These are phyloP conservation scores for Digitonthophagus gazella DNA, from an alignment of 2,888 invertebrate genomes.

Conservation along the genomic window DNA sequence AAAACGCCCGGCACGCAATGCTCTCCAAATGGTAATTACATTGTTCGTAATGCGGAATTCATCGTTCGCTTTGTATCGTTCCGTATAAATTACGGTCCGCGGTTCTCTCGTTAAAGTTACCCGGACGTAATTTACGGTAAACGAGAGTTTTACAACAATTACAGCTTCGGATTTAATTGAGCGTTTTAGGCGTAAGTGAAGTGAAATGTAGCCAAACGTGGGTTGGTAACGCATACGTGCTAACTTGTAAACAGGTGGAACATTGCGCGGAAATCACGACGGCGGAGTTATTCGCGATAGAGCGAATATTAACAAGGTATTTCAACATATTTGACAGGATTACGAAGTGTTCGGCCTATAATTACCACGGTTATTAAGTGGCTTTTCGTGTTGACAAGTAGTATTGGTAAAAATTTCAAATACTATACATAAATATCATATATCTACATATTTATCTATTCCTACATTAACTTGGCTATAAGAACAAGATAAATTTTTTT, in stretches of 20 bases:
- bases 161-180: neutral
- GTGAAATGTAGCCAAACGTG: neutral
- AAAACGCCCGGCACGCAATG: neutral
- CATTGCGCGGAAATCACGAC: neutral
- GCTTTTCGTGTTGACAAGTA: too few species aligned
- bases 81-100: neutral
- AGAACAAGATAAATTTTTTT: too few species aligned
- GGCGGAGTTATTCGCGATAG: neutral
- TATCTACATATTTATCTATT: too few species aligned
- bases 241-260: neutral
- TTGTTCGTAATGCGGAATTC: neutral
- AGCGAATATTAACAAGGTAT: neutral
- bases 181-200: neutral
- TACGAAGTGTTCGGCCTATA: too few species aligned
- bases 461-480: too few species aligned
- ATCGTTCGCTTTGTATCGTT: neutral
- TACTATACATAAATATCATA: too few species aligned
- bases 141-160: neutral
- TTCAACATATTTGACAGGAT: neutral
- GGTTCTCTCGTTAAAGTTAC: neutral
- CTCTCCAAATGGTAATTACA: neutral
- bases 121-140: neutral
- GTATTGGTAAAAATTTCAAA: too few species aligned
- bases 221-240: neutral
- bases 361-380: too few species aligned